Evolutionary conservation across 2,797 vertebrate genomes (phyloP).

Genomic region (Propithecus perrieri): DNA sequence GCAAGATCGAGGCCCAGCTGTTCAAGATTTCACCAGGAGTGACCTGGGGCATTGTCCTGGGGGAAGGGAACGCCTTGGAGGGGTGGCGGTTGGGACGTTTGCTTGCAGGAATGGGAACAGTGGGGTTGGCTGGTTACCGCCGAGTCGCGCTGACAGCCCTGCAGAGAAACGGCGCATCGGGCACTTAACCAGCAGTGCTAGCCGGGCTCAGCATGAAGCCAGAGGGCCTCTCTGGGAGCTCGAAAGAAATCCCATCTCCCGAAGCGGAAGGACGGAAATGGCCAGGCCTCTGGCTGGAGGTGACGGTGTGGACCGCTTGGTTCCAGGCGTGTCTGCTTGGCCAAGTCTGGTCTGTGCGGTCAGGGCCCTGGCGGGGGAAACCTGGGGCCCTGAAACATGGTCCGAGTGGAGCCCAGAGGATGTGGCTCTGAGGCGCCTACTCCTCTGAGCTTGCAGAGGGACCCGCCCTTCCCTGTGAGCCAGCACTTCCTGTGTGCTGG

Average conservation of each 20-base stretch:
- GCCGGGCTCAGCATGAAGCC: not conserved
- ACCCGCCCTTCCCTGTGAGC: not conserved
- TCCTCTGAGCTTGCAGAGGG: not conserved
- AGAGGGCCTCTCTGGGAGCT: not conserved
- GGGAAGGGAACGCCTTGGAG: not conserved
- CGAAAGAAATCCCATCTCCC: not conserved
- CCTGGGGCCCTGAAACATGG: not conserved
- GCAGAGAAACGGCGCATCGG: not conserved
- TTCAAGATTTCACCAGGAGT: not conserved
- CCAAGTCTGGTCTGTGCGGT: not conserved
- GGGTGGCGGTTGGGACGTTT: not conserved
- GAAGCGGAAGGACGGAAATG: not conserved
- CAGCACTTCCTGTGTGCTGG: not conserved
- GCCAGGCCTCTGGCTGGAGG: not conserved
- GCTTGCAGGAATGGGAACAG: accelerated
- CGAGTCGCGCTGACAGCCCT: accelerated
- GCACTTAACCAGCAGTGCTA: too few species aligned
- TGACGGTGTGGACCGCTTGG: not conserved
- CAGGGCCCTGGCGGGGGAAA: not conserved
- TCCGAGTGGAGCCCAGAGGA: not conserved
- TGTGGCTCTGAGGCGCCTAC: not conserved
- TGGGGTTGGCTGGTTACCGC: not conserved
- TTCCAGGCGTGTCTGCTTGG: not conserved
- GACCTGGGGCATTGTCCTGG: not conserved
- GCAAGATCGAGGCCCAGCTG: not conserved